Conservation (phyloP, 2,113 vertebrate species). For the Furnarius figulus region DNA sequence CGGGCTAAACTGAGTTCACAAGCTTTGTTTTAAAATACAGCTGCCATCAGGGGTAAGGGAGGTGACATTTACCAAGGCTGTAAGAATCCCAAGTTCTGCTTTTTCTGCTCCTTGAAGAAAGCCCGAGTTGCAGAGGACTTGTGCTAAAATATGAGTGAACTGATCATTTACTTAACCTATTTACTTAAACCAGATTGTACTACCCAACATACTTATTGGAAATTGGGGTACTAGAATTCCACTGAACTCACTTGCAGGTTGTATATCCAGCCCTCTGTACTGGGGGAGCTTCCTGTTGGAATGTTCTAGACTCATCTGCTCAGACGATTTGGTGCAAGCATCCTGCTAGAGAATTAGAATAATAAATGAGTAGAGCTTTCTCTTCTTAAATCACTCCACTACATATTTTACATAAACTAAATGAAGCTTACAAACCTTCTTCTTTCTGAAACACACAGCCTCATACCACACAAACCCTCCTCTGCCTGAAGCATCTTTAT, state of each 20-base stretch:
- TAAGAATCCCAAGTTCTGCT: neutral
- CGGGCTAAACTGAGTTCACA: fast-evolving
- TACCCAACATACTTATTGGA: neutral
- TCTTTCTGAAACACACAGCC: fast-evolving
- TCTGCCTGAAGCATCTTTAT: neutral
- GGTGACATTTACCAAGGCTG: fast-evolving
- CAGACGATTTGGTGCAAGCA: neutral
- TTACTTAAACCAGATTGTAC: neutral
- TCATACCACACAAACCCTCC: neutral
- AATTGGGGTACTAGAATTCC: fast-evolving
- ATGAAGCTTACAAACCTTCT: neutral
- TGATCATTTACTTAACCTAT: neutral
- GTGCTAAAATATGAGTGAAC: neutral
- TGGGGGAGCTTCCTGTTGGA: neutral
- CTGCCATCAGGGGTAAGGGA: neutral
- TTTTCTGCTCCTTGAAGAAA: neutral
- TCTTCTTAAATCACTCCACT: neutral
- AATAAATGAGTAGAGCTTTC: neutral
- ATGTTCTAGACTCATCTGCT: neutral
- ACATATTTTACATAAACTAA: neutral
- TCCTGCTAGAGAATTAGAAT: neutral
- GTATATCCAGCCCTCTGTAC: neutral
- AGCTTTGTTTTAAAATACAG: neutral
- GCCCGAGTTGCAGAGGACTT: neutral
- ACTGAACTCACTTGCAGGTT: neutral